phyloP scores from a whole-genome alignment of 2,797 vertebrate genomes.

The Pteronotus mesoamericanus region DNA sequence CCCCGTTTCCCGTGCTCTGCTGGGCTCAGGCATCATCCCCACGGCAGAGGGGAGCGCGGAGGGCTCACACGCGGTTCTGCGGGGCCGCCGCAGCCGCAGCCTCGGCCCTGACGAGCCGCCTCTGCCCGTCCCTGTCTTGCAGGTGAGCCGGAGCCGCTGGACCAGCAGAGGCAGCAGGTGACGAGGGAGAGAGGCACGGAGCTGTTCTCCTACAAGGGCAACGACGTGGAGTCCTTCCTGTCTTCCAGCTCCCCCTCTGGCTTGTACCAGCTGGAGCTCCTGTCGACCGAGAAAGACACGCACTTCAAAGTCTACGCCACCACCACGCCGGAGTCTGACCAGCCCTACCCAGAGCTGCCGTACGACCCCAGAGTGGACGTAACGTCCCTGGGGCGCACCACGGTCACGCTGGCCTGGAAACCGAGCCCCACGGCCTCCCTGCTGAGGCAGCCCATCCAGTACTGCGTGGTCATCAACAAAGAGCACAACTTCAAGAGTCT shows the following conservation, averaged over 20 bases:
- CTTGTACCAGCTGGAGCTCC: constrained; percentile 94
- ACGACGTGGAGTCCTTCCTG: constrained; percentile 94
- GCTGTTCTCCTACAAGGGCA: constrained; percentile 96
- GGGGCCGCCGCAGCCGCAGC: not conserved
- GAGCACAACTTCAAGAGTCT: constrained; percentile 99
- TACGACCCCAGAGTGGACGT: constrained; percentile 97
- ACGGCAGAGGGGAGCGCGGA: accelerated
- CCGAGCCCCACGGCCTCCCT: constrained; percentile 92
- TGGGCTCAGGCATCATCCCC: too few relatives aligned
- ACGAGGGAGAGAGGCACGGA: constrained; percentile 89
- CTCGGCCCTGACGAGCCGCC: not conserved
- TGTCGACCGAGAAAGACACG: constrained; percentile 98
- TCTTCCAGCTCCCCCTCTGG: constrained; percentile 93
- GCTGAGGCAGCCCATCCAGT: constrained; percentile 93
- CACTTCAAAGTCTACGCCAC: constrained; percentile 96
- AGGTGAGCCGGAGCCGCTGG: constrained; percentile 95
- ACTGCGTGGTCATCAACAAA: constrained; percentile 96
- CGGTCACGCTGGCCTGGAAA: constrained; percentile 95
- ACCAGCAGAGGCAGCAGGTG: constrained; percentile 94
- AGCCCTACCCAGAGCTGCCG: constrained; percentile 95
- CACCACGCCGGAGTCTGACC: constrained; percentile 96
- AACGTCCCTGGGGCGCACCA: constrained; percentile 94
- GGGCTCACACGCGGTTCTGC: accelerated
- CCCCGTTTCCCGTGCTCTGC: not conserved
- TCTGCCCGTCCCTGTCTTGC: constrained; percentile 56